Conservation (phyloP, 1,140 invertebrate species). For the Trinorchestia longiramus region DNA sequence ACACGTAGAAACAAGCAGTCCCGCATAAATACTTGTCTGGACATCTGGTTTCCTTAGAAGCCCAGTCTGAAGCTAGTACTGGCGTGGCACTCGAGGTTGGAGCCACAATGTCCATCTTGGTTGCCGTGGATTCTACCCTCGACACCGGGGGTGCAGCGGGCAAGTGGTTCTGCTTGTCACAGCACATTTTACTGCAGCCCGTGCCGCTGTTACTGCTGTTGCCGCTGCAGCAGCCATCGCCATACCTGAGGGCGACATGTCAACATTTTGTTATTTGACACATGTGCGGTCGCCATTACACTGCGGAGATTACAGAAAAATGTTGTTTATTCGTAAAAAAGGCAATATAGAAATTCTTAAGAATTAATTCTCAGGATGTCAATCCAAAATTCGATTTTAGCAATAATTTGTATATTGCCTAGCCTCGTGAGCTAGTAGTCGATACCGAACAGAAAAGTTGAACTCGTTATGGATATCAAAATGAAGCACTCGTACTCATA, state of each 20-base stretch:
- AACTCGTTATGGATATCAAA: no score
- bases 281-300: no score
- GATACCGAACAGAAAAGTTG: no score
- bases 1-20: conserved; percentile 36
- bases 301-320: no score
- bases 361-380: no score
- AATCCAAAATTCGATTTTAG: no score
- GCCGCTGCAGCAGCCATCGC: conserved; percentile 40
- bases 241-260: background rate
- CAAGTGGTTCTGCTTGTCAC: conserved; percentile 8
- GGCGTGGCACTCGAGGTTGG: background rate
- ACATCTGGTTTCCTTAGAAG: no score
- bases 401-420: no score
- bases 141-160: background rate
- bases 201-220: conserved; percentile 48
- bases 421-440: no score
- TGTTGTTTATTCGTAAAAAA: no score
- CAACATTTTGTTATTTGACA: background rate
- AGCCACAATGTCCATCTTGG: background rate
- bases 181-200: conserved; percentile 45
- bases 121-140: background rate
- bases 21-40: conserved; percentile 32
- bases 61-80: background rate
- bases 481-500: no score
- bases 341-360: no score